These are phyloP conservation scores for Clinocottus analis DNA, from an alignment of 2,113 vertebrate species.

Conservation along the genomic window DNA sequence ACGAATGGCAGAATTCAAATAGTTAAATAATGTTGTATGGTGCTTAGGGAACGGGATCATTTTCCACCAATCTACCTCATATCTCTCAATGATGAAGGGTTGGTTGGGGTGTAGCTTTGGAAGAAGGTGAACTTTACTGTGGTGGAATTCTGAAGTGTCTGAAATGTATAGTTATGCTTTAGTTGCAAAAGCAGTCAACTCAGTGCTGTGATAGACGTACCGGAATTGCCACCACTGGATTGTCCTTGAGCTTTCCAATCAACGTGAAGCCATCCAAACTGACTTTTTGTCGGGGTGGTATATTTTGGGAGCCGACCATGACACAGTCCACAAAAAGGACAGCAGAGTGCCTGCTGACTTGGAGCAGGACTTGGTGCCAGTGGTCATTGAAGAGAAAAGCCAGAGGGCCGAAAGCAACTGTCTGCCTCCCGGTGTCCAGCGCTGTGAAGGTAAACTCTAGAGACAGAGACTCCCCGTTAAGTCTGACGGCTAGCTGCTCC, in stretches of 20 bases:
- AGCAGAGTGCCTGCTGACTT: constrained; percentile 82
- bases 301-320: constrained; percentile 82
- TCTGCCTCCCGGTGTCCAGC: constrained; percentile 79
- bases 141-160: not conserved
- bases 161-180: not conserved
- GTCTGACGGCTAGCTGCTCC: constrained; percentile 87
- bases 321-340: constrained; percentile 88
- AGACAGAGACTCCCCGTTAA: constrained; percentile 86
- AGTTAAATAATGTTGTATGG: not conserved
- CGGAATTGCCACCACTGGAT: constrained; percentile 86
- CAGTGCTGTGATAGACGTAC: constrained; percentile 77
- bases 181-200: not conserved
- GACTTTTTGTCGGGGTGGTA: constrained; percentile 83
- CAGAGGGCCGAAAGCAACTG: constrained; percentile 80
- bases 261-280: constrained; percentile 85
- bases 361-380: constrained; percentile 89
- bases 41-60: not conserved
- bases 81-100: not conserved
- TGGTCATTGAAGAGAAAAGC: constrained; percentile 88
- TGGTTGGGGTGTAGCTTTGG: not conserved
- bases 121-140: not conserved
- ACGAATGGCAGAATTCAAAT: not conserved
- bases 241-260: constrained; percentile 89
- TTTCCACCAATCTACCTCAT: not conserved
- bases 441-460: constrained; percentile 88